Percentiles rank a stretch among this genome's conserved stretches.
Evolutionary conservation across 1,140 invertebrate species (phyloP).

Genomic region (Musca domestica): DNA sequence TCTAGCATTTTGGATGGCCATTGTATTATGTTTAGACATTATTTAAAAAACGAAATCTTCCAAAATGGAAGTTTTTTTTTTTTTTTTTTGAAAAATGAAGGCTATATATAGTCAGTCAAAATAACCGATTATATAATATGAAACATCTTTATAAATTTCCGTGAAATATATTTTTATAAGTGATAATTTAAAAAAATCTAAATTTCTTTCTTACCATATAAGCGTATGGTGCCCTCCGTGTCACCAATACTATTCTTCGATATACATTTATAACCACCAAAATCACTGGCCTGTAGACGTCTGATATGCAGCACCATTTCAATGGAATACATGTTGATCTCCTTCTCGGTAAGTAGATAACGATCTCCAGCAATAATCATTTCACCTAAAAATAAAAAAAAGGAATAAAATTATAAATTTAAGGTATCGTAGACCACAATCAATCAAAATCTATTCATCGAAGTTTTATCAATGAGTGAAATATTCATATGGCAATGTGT

Average conservation of each 20-base stretch:
- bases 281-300: constrained; percentile 73
- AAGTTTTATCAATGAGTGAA: too few species aligned
- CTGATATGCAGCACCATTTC: constrained; percentile 77
- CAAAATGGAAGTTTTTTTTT: too few species aligned
- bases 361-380: constrained; percentile 84
- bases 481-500: too few species aligned
- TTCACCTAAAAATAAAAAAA: constrained; percentile 62
- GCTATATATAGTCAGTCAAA: too few species aligned
- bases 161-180: not conserved
- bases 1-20: too few species aligned
- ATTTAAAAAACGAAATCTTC: too few species aligned
- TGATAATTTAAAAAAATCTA: not conserved
- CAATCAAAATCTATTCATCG: too few species aligned
- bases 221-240: constrained; percentile 80
- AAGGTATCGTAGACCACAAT: too few species aligned
- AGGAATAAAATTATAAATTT: constrained; percentile 5
- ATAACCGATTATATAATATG: too few species aligned
- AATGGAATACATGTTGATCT: constrained; percentile 73
- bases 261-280: constrained; percentile 88
- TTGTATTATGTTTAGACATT: too few species aligned
- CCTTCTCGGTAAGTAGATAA: constrained; percentile 72
- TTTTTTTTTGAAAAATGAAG: too few species aligned
- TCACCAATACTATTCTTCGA: constrained; percentile 89
- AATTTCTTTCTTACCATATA: constrained; percentile 71
- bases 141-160: too few species aligned